Conservation (phyloP, 2,888 invertebrate genomes). For the Drosophila suboccidentalis region DNA sequence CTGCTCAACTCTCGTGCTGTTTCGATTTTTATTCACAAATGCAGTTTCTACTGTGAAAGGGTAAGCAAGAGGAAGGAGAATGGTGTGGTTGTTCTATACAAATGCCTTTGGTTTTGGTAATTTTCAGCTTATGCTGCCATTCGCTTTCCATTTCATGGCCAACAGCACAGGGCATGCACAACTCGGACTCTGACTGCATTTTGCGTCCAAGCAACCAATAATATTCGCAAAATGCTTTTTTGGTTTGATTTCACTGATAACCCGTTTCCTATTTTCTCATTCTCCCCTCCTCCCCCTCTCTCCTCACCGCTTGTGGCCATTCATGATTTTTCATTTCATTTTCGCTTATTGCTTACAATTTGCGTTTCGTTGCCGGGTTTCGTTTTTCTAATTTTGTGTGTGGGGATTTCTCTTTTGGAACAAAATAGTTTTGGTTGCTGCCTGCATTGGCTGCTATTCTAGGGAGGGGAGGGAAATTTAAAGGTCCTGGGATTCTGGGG, state of each 20-base stretch:
- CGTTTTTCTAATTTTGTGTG: conserved; percentile 72
- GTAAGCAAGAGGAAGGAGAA: neutral
- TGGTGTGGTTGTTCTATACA: conserved; percentile 13
- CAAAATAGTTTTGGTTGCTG: conserved; percentile 63
- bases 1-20: conserved; percentile 41
- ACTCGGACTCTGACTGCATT: conserved; percentile 47
- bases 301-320: conserved; percentile 51
- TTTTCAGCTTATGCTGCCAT: conserved; percentile 65
- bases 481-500: conserved; percentile 18
- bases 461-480: neutral
- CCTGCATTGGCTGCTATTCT: conserved; percentile 40
- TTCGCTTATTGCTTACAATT: conserved; percentile 78
- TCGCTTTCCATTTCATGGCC: conserved; percentile 75
- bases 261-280: neutral
- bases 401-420: conserved; percentile 57
- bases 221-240: conserved; percentile 62
- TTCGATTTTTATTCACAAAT: conserved; percentile 36
- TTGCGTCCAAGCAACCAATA: conserved; percentile 46
- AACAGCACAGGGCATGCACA: conserved; percentile 56
- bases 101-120: conserved; percentile 46
- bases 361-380: conserved; percentile 65
- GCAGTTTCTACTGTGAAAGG: neutral
- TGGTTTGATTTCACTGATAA: conserved; percentile 60
- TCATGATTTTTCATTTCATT: conserved; percentile 82
- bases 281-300: neutral